phyloP scores from a whole-genome alignment of 2,888 invertebrate species.

The Gasteruption jaculator region DNA sequence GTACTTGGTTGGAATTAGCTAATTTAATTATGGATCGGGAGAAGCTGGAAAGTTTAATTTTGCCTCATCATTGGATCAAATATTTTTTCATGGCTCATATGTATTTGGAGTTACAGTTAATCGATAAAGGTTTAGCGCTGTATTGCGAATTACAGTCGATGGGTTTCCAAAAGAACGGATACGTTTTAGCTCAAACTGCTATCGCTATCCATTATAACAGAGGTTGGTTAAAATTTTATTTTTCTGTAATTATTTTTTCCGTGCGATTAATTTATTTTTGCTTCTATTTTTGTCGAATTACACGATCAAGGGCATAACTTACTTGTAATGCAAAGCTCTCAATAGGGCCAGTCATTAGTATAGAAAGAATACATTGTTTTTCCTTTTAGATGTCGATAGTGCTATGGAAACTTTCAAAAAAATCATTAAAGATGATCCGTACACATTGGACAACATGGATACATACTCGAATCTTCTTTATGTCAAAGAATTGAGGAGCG shows the following conservation, averaged over 20 bases:
- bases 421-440: constrained; percentile 84
- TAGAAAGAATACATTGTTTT: background rate
- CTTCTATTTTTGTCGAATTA: background rate
- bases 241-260: background rate
- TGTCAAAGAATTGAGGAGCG: constrained; percentile 87
- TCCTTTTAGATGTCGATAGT: constrained; percentile 73
- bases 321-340: background rate
- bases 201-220: constrained; percentile 88
- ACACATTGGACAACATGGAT: constrained; percentile 91
- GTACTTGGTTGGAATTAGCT: constrained; percentile 90
- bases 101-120: constrained; percentile 82
- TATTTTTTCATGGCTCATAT: constrained; percentile 88
- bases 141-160: constrained; percentile 71
- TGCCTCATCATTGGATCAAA: constrained; percentile 92
- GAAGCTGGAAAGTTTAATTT: constrained; percentile 61
- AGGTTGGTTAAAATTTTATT: constrained; percentile 55
- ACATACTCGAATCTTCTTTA: constrained; percentile 94
- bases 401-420: constrained; percentile 82
- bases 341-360: background rate
- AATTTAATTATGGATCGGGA: constrained; percentile 79
- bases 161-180: constrained; percentile 84
- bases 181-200: constrained; percentile 88
- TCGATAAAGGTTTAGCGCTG: constrained; percentile 83
- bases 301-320: background rate
- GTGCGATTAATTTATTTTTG: too few species aligned